A percentile compares a stretch with the other conserved stretches of the same genome.
phyloP scores from a whole-genome alignment of 2,888 invertebrate genomes.

The Mythimna pallens region DNA sequence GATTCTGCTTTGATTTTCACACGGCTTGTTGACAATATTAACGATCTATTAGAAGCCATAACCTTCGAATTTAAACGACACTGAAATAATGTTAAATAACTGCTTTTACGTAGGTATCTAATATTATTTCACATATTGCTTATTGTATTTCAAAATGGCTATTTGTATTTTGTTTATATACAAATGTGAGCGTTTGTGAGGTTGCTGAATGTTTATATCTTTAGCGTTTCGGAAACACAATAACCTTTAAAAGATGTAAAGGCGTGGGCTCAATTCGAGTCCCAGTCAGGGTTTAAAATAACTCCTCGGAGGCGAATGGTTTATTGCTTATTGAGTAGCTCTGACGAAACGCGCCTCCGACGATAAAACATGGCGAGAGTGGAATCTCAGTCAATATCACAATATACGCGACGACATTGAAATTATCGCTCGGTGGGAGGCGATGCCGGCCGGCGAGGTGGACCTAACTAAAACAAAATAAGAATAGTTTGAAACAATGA shows the following conservation, averaged over 20 bases:
- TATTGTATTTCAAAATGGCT: conserved; percentile 50
- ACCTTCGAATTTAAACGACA: conserved; percentile 53
- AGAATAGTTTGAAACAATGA: conserved; percentile 88
- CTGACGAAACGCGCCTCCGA: conserved; percentile 87
- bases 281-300: conserved; percentile 86
- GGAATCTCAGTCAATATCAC: conserved; percentile 90
- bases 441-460: conserved; percentile 76
- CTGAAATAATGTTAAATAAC: conserved; percentile 48
- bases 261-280: conserved; percentile 85
- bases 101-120: conserved; percentile 22
- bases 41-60: conserved; percentile 57
- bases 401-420: conserved; percentile 88
- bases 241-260: conserved; percentile 90
- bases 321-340: conserved; percentile 90
- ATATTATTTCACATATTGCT: conserved; percentile 40
- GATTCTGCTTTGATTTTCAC: conserved; percentile 64
- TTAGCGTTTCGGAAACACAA: conserved; percentile 87
- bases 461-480: conserved; percentile 85
- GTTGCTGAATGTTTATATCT: conserved; percentile 73
- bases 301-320: conserved; percentile 89
- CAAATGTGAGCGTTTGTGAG: conserved; percentile 68
- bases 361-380: conserved; percentile 86
- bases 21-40: conserved; percentile 61
- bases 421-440: conserved; percentile 90
- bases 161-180: conserved; percentile 58